Conservation (phyloP, 2,888 invertebrate species). For the Dicycla oo region DNA sequence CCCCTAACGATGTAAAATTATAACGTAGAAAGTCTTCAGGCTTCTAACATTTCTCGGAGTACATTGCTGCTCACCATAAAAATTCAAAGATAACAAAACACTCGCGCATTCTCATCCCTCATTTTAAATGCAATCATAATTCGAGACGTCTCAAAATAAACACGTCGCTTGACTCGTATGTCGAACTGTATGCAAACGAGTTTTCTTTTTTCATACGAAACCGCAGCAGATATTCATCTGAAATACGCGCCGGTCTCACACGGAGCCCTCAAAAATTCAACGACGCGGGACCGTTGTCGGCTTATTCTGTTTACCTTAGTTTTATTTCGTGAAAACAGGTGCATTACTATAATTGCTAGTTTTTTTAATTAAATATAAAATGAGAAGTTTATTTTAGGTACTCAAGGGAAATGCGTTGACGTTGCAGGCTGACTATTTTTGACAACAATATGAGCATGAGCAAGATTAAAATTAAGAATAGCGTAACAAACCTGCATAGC, state of each 20-base stretch:
- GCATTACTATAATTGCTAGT: conserved; percentile 61
- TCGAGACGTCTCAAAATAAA: conserved; percentile 37
- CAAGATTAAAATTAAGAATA: too few species aligned
- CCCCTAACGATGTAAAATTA: neutral
- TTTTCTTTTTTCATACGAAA: conserved; percentile 80
- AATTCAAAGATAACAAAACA: conserved; percentile 41
- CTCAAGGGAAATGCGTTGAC: conserved; percentile 18
- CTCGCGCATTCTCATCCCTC: conserved; percentile 14
- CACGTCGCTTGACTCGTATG: conserved; percentile 58
- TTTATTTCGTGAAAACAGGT: conserved; percentile 45
- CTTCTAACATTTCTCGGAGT: conserved; percentile 17
- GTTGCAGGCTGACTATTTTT: neutral
- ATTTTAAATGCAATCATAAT: conserved; percentile 56
- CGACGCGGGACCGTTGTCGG: conserved; percentile 72
- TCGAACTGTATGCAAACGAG: conserved; percentile 70
- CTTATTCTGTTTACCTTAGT: conserved; percentile 75
- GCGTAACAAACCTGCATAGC: too few species aligned
- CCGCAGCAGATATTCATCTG: conserved; percentile 80
- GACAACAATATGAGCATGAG: accelerated
- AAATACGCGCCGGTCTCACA: conserved; percentile 82
- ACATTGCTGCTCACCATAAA: conserved; percentile 8
- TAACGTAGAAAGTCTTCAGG: neutral
- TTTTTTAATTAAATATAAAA: conserved; percentile 29
- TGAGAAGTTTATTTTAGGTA: neutral
- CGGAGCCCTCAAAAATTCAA: conserved; percentile 86